Evolutionary conservation across 1,140 invertebrate genomes (phyloP), one percentile per base, ranked within the genome.

Genomic region (Pseudomyrmex concolor): DNA sequence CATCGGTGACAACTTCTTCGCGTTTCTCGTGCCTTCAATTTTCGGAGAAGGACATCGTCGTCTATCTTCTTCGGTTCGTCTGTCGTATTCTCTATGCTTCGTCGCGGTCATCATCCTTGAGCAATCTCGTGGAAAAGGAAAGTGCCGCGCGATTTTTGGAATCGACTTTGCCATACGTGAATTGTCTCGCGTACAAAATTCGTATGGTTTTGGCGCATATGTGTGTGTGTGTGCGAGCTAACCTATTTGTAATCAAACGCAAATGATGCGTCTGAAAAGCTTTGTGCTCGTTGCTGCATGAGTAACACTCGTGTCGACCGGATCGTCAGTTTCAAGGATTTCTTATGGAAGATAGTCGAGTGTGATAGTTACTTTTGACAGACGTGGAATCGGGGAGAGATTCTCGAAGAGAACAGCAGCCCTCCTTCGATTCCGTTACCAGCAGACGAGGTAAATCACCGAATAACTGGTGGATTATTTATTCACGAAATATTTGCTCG

Each of bases 341-440:
- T 70, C 19, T 71, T 51, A 71, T 80, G 76, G 76, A 50, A 43
- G 19, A 71, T 34, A 80, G 15, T 25, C 66, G 22, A 48, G 76
- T 59, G 76, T 71, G 76, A 80, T 43, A 66, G 5, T 59, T 50
- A 43, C 15, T 57, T 45, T 57, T 55, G 66, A 17, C 43, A 55
- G n/a, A 34, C 34, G 19, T 0, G 34, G 34, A 7, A 9, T 9
- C 63, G 15, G 43, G 50, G 48, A 54, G 54, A 54, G 50, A 48
- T 55, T 59, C 66, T 7, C 34, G 34, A 34, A 34, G 34, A 34
- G 34, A 34, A 7, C 34, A 34, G 34, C 34, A 7, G 34, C 5
- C 34, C 34, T 34, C 34, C 5, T 5, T 5, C 34, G 34, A 34
- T 34, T 34, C 34, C 7, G 34, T 34, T 34, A 1, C 34, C 34